phyloP scores from a whole-genome alignment of 30 jellyfish, hydroid and myxozoan species.

The Aurelia sp. region DNA sequence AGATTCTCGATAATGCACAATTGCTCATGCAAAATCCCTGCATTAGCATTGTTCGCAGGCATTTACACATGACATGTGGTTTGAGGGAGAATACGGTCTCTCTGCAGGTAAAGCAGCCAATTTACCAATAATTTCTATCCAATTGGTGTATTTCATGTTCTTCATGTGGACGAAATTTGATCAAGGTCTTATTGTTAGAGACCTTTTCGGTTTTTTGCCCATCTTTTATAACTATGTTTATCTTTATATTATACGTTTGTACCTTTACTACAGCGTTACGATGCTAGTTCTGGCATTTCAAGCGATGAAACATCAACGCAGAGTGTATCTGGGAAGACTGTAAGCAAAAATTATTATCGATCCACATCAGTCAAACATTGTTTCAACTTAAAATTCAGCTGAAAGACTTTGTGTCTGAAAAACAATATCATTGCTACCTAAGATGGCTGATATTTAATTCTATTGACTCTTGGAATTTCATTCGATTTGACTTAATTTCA shows the following conservation, averaged over 20 bases:
- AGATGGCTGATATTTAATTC: too few species aligned
- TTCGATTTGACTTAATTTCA: too few species aligned
- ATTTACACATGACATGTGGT: not conserved
- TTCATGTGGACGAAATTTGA: too few species aligned
- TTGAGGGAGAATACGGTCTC: not conserved
- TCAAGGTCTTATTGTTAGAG: too few species aligned
- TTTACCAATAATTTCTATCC: not conserved
- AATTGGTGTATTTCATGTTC: not conserved
- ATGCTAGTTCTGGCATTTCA: slow-evolving; percentile 43
- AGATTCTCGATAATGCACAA: too few species aligned
- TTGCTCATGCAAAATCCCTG: too few species aligned
- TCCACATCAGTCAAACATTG: not conserved
- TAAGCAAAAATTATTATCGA: not conserved
- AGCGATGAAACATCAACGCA: slow-evolving; percentile 11
- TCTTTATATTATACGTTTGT: not conserved
- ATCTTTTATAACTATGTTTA: not conserved
- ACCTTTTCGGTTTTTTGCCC: too few species aligned
- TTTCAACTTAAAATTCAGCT: too few species aligned
- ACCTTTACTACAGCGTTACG: slow-evolving; percentile 33
- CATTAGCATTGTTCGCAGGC: too few species aligned
- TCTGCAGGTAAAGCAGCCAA: not conserved
- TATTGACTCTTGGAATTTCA: too few species aligned
- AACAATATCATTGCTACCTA: too few species aligned
- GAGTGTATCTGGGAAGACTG: slow-evolving; percentile 58
- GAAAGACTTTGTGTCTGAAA: too few species aligned